phyloP scores from a whole-genome alignment of 2,113 vertebrate species.

The Tetraodon nigroviridis region DNA sequence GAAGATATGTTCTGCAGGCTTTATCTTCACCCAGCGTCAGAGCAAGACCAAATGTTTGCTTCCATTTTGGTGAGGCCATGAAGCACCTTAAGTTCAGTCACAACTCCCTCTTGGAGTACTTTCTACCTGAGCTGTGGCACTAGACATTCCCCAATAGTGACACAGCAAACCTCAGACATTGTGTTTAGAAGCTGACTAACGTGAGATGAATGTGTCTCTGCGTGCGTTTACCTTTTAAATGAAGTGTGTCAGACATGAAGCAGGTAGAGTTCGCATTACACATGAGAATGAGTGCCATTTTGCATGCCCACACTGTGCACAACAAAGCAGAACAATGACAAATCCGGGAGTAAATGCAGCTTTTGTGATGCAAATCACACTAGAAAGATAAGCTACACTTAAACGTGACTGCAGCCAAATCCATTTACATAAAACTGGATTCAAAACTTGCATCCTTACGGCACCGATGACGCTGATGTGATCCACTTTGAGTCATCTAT shows the following conservation, averaged over 20 bases:
- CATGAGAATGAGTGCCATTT: constrained; percentile 19
- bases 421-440: constrained; percentile 56
- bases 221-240: background rate
- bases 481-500: constrained; percentile 57
- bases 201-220: constrained; percentile 26
- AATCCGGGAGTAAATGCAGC: constrained; percentile 27
- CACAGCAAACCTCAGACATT: constrained; percentile 33
- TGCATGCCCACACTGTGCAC: constrained; percentile 19
- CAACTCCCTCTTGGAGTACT: constrained; percentile 12
- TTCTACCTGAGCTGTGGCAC: too few relatives aligned
- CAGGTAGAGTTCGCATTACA: constrained; percentile 23
- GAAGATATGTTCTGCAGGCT: constrained; percentile 13
- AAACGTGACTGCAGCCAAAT: constrained; percentile 44
- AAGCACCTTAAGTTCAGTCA: constrained; percentile 32
- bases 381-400: constrained; percentile 54
- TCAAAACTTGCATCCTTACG: constrained; percentile 45
- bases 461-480: constrained; percentile 37
- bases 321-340: constrained; percentile 36
- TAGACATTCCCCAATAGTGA: too few relatives aligned
- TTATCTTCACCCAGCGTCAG: constrained; percentile 6
- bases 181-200: constrained; percentile 34
- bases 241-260: constrained; percentile 13
- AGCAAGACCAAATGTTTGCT: constrained; percentile 1
- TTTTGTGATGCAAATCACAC: constrained; percentile 61
- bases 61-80: constrained; percentile 22